Conservation (phyloP, 2,113 vertebrate species). For the Crotalus horridus region DNA sequence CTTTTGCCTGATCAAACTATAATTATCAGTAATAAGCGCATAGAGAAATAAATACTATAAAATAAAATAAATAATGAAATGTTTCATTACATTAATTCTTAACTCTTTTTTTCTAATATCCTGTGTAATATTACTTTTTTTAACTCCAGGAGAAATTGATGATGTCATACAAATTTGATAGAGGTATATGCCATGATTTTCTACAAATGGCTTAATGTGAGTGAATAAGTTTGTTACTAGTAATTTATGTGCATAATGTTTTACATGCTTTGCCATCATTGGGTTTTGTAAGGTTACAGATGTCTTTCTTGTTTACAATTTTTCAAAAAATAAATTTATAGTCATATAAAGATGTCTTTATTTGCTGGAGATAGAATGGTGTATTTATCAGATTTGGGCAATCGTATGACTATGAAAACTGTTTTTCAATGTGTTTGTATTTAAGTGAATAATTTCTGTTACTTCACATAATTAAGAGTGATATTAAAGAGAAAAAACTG, state of each 20-base stretch:
- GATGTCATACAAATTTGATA: conserved; percentile 51
- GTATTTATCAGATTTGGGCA: background rate
- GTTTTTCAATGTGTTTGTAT: background rate
- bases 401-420: background rate
- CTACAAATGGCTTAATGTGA: conserved; percentile 15
- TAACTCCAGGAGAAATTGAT: conserved; percentile 45
- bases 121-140: background rate
- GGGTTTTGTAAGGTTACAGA: conserved; percentile 20
- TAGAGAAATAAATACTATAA: background rate
- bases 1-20: background rate
- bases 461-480: background rate
- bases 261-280: conserved; percentile 6
- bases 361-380: background rate
- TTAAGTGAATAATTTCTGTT: background rate
- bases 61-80: background rate
- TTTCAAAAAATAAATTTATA: background rate
- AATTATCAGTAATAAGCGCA: background rate
- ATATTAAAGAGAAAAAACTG: background rate
- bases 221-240: background rate
- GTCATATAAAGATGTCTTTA: background rate
- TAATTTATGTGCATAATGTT: background rate
- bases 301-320: conserved; percentile 26
- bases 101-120: background rate
- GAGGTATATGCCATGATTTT: conserved; percentile 36
- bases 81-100: background rate